Evolutionary conservation across 2,113 vertebrate genomes (phyloP).

Genomic region (Perca flavescens): DNA sequence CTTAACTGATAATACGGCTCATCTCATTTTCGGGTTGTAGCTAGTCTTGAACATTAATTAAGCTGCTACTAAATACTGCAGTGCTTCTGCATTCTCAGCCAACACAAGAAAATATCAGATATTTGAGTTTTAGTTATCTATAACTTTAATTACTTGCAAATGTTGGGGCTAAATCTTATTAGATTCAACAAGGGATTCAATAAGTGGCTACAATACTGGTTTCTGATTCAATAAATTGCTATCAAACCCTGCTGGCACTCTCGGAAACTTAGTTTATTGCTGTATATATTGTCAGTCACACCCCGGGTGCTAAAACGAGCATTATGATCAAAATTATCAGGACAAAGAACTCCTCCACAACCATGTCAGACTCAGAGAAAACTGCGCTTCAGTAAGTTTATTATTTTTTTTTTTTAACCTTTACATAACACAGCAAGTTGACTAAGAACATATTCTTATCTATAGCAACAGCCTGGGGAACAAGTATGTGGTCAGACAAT

Average conservation of each 20-base stretch:
- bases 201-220: neutral
- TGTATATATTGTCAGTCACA: neutral
- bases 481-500: conserved; percentile 26
- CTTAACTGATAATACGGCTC: neutral
- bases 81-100: neutral
- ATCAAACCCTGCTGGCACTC: neutral
- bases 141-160: conserved; percentile 23
- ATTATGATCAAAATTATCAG: neutral
- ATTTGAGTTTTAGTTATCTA: neutral
- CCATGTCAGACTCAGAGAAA: conserved; percentile 7
- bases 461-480: conserved; percentile 44
- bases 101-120: conserved; percentile 2
- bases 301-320: neutral
- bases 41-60: conserved; percentile 3
- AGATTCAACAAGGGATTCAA: neutral
- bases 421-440: conserved; percentile 54
- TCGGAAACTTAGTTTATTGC: neutral
- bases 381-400: neutral
- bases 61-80: neutral
- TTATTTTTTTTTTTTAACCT: conserved; percentile 45
- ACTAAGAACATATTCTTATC: conserved; percentile 49
- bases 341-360: conserved; percentile 14
- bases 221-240: neutral
- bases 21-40: conserved; percentile 15
- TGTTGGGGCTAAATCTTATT: conserved; percentile 7